Evolutionary conservation across 2,888 invertebrate genomes (phyloP), one percentile per base, ranked within the genome.

Genomic region (Lagria hirta): DNA sequence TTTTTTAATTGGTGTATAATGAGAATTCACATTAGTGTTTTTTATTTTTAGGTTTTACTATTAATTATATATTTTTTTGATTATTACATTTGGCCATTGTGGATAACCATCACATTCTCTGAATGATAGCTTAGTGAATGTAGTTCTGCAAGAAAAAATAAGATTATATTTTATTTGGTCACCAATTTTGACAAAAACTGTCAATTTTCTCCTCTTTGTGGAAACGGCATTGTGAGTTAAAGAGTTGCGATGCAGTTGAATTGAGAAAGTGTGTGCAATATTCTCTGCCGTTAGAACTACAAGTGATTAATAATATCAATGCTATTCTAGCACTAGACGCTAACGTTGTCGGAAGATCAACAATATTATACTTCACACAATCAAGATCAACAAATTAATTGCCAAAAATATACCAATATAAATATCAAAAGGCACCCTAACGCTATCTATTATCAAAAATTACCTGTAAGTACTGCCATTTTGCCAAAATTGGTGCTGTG

Each of bases 1-100:
- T 29, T 29, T 58, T 54, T 56, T 56, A 58, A 59, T 61, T 61
- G 61, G 61, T 61, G 61, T 61, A 61, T 59, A 55, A 53, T 49
- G 54, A 53, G 56, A 58, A 52, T 59, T 58, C 58, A 58, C 54
- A 55, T 58, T 50, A 18, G 5, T 18, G 7, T 18, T 5, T 18
- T 6, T 18, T 6, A 18, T 18, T 6, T 17, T 30, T 11, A n/a
- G 22, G 22, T n/a, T 2, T 21, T 12, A 14, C 7, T 16, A 24
- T 36, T 36, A 17, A 26, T 26, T 10, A 1, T 22, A 16, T n/a
- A 14, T 33, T 17, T 43, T 33, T 44, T 43, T 42, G 34, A 27
- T 42, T 26, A 17, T 42, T 27, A 21, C 29, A 30, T 30, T 40
- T 40, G 32, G 36, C 35, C 36, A 30, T 35, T 27, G 27, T 24